A percentile compares a stretch with the other conserved stretches of the same genome.
Conservation (phyloP, 2,888 invertebrate genomes). For the Allophyes oxyacanthae region DNA sequence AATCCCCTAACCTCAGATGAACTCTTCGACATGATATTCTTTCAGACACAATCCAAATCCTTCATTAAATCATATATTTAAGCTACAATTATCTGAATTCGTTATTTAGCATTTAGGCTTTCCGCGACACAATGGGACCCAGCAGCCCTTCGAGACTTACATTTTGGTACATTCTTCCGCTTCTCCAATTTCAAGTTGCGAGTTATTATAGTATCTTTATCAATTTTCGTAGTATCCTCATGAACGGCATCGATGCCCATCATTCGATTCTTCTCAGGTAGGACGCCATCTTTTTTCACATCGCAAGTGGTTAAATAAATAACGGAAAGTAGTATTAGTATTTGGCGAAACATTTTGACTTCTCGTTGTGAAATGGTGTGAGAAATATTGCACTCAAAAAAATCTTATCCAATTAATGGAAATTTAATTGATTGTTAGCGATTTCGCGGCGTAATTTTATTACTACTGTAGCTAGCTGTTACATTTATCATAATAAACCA, state of each 20-base stretch:
- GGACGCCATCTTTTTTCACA: slow-evolving; percentile 27
- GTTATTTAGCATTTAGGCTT: no score
- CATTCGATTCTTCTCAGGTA: slow-evolving; percentile 61
- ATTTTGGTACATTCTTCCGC: slow-evolving; percentile 58
- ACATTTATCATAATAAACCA: no score
- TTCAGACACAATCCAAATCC: no score
- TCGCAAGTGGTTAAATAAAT: slow-evolving; percentile 33
- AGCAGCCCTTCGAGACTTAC: slow-evolving; percentile 58
- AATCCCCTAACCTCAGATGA: no score
- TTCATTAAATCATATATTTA: no score
- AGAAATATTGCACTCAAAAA: background rate
- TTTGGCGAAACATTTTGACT: slow-evolving; percentile 36
- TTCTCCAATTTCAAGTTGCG: slow-evolving; percentile 73
- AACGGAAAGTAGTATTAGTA: slow-evolving; percentile 32
- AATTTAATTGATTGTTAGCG: slow-evolving; percentile 38
- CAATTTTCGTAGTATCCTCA: slow-evolving; percentile 64
- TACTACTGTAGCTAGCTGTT: background rate
- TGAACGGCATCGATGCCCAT: slow-evolving; percentile 74
- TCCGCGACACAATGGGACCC: no score
- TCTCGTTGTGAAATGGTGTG: slow-evolving; percentile 1
- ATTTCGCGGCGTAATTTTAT: background rate
- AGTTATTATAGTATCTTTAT: slow-evolving; percentile 78
- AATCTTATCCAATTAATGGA: slow-evolving; percentile 5
- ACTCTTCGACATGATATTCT: no score
- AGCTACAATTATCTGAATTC: no score